Conservation (phyloP, 2,797 vertebrate species). For the Peromyscus aztecus region DNA sequence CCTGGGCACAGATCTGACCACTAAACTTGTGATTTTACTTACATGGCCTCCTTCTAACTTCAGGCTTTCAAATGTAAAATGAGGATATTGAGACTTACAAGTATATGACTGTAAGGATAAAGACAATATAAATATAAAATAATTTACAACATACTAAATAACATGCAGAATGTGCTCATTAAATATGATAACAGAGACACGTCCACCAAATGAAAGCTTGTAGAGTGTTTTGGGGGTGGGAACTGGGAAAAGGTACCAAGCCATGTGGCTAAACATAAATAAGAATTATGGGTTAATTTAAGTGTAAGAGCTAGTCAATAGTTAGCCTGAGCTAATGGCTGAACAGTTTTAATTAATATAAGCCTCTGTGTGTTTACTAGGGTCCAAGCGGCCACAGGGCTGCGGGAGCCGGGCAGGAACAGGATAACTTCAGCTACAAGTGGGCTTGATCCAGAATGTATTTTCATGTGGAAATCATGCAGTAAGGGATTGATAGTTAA, state of each 20-base stretch:
- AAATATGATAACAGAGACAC: not conserved
- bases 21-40: not conserved
- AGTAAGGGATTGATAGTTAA: not conserved
- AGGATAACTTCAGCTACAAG: too few relatives aligned
- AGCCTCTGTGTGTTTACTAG: too few relatives aligned
- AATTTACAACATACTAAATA: not conserved
- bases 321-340: too few relatives aligned
- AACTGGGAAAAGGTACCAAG: too few relatives aligned
- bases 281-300: too few relatives aligned
- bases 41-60: not conserved
- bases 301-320: too few relatives aligned
- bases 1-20: not conserved
- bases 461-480: not conserved
- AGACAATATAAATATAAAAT: not conserved
- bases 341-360: too few relatives aligned
- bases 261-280: too few relatives aligned
- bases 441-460: not conserved
- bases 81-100: not conserved
- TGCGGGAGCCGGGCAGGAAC: too few relatives aligned
- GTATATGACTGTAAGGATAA: constrained; percentile 3
- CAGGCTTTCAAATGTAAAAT: constrained; percentile 33
- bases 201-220: not conserved
- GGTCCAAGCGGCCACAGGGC: too few relatives aligned
- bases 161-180: not conserved
- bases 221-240: not conserved